Evolutionary conservation across 2,888 invertebrate species (phyloP).

Genomic region (Macrophya alboannulata): DNA sequence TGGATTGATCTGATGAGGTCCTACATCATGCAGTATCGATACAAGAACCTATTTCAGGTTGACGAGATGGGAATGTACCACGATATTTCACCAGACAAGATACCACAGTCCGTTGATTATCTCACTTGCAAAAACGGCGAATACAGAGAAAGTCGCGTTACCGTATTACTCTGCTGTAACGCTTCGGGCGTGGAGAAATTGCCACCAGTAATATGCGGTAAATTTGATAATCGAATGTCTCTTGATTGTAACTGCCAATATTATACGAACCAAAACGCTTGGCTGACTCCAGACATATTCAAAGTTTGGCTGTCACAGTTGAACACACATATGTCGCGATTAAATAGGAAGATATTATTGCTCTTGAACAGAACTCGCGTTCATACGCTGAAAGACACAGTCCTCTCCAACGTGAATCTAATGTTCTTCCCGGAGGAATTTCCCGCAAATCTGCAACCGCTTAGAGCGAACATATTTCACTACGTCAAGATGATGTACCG

Average conservation of each 20-base stretch:
- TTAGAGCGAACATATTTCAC: conserved; percentile 70
- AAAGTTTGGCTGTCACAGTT: conserved; percentile 67
- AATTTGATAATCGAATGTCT: conserved; percentile 60
- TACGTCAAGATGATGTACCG: conserved; percentile 72
- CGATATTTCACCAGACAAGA: conserved; percentile 62
- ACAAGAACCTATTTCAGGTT: conserved; percentile 70
- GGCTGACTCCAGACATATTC: conserved; percentile 68
- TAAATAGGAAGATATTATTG: conserved; percentile 68
- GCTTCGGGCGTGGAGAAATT: conserved; percentile 71
- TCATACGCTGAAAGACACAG: conserved; percentile 61
- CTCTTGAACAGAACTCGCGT: conserved; percentile 67
- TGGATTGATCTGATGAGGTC: conserved; percentile 71
- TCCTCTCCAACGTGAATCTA: conserved; percentile 66
- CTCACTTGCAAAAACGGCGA: conserved; percentile 15
- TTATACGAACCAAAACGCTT: conserved; percentile 61
- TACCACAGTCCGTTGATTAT: conserved; percentile 25
- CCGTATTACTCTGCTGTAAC: conserved; percentile 70
- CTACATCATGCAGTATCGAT: conserved; percentile 67
- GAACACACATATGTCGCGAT: conserved; percentile 65
- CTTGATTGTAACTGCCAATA: conserved; percentile 63
- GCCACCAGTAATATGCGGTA: conserved; percentile 69
- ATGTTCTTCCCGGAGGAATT: conserved; percentile 71
- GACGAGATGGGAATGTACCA: conserved; percentile 72
- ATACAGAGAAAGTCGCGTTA: conserved; percentile 59
- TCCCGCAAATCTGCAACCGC: conserved; percentile 67